phyloP scores from a whole-genome alignment of 2,113 vertebrate genomes.

The Coracopsis vasa region DNA sequence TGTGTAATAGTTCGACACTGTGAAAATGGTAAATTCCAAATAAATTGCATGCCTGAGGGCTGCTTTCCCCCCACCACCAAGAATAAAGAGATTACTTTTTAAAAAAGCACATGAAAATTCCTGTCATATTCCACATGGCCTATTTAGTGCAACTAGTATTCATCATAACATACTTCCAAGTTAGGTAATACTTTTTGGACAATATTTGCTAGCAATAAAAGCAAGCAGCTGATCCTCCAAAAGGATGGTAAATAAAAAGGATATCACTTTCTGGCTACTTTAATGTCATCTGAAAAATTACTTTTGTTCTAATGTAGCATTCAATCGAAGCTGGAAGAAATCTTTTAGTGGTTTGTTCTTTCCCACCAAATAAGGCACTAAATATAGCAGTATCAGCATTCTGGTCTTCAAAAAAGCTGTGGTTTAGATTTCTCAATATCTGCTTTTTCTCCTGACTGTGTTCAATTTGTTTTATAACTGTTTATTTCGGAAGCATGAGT shows the following conservation, averaged over 20 bases:
- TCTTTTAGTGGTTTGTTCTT: slow-evolving; percentile 47
- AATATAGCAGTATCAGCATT: slow-evolving; percentile 31
- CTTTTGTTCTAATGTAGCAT: slow-evolving; percentile 11
- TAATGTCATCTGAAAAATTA: slow-evolving; percentile 6
- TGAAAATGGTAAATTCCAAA: neutral
- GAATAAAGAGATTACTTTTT: neutral
- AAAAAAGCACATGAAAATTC: neutral
- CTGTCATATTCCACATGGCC: neutral
- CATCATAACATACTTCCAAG: neutral
- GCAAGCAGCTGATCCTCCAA: neutral
- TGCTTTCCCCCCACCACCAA: rapidly evolving
- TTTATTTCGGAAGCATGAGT: slow-evolving; percentile 48
- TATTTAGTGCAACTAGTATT: neutral
- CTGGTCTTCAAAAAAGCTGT: slow-evolving; percentile 29
- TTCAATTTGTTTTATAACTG: slow-evolving; percentile 40
- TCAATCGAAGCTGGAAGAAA: slow-evolving; percentile 33
- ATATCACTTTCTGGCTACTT: neutral
- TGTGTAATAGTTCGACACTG: neutral
- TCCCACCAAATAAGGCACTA: slow-evolving; percentile 30
- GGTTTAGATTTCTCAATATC: slow-evolving; percentile 51
- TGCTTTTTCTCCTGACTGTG: slow-evolving; percentile 32
- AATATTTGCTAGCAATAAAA: neutral
- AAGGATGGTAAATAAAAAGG: neutral
- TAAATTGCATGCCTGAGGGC: neutral
- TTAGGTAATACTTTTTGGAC: neutral